Base-by-base conservation (phyloP, 2,888 invertebrate species). In the Pantelozetes paolii region DNA sequence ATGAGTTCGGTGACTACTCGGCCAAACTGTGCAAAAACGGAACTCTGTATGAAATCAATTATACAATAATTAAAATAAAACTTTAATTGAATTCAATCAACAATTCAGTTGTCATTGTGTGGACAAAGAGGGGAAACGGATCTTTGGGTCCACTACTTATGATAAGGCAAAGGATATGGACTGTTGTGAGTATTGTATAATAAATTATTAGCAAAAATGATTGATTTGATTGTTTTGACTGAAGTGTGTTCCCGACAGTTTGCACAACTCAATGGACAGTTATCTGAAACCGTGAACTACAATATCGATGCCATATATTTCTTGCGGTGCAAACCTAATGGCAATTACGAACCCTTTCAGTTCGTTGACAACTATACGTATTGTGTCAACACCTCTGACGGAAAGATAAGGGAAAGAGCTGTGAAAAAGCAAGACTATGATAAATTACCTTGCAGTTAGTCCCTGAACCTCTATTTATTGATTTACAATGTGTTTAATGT, bases 311-410 rank as follows among this genome's bases (percentile, higher is more conserved):
- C 69, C 13, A 54, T 70, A 2, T 67, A 54, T 23, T 77, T 78
- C 9, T 48, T 79, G 2, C 84, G 88, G 5, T 90, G 90, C 79
- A 83, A 86, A 0, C 80, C 86, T 0, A 87, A 88, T 78, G 90
- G 90, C 0, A 86, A 87, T 78, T 90, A 86, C 81, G 87, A 89
- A 81, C 84, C 86, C 0, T 80, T 90, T 11, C 90, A 90, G 78
- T 89, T 89, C 78, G 82, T 87, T 2, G 83, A 82, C 1, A 86
- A 87, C 0, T 77, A 82, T 40, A 89, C 89, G 79, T 84, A 86
- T 76, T 90, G 90, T 79, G 87, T 89, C 11, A 82, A 88, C 78
- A 76, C 80, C 0, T 40, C 30, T 13, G 20, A n/a, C 9, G 74
- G 74, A 1, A n/a, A 20, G 23, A 11, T 74, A 28, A 8, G 18